Base-by-base conservation (phyloP, 2,888 invertebrate genomes). In the Caenorhabditis drosophilae region DNA sequence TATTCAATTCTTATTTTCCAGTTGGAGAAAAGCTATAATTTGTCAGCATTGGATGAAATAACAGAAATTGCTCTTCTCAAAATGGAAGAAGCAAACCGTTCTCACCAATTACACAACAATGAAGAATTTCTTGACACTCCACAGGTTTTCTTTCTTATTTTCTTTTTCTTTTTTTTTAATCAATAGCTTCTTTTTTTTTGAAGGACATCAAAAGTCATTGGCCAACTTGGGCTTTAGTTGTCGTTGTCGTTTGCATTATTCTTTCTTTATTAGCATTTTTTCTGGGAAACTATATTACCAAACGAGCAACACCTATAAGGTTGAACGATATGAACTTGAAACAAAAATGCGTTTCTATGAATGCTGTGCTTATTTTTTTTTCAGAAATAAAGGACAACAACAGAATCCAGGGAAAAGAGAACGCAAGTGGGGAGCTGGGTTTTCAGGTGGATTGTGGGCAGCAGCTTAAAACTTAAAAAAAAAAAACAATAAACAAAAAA, bases 401-500 rank as follows among this genome's bases (percentile, higher is more conserved):
- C 36, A 26, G 9, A 53, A 42, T 34, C 41, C 40, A 23, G 50
- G 50, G 27, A 63, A 59, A 54, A 60, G 59, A 2, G 63, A 67
- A 25, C 40, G 75, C 18, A 70, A 67, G 35, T 75, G 75, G 75
- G 75, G 75, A 40, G 75, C 75, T 11, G 75, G 75, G 22, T 75
- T 75, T 60, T 75, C 75, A 1, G 75, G 75, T 15, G 75, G 75
- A 48, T 50, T 75, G 46, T 75, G 75, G 75, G 75, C 72, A 1
- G 75, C 75, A 20, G 72, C 72, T 7, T 75, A 41, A 67, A n/a
- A 40, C 18, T 12, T 16, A 40, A 31, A 31, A 31, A 31, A 9
- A 6, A 31, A 31, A 31, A 31, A 31, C 31, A 31, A 31, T 9
- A 31, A 31, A 31, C 6, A 31, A 6, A 31, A 12, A 9, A 31